Base-by-base conservation (phyloP, 2,888 invertebrate species). In the Andrena praecox region DNA sequence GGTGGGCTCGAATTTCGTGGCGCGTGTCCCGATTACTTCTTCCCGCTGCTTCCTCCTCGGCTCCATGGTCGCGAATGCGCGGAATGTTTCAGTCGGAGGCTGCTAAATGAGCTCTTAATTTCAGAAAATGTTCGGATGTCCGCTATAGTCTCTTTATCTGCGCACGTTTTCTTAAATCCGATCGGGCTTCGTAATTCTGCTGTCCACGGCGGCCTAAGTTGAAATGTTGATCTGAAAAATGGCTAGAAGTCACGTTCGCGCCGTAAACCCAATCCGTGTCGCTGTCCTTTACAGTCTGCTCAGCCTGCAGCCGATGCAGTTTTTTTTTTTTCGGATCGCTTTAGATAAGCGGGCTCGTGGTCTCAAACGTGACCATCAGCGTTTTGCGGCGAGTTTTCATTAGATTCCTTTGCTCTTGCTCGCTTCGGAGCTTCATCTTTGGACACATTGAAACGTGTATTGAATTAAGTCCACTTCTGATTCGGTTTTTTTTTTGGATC, bases 291-390 rank as follows among this genome's bases (percentile, higher is more conserved):
- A 64, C 63, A 67, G 73, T 62, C 52, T 35, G 76, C 59, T 42
- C 33, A n/a, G 27, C 33, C 10, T 52, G 77, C 77, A 59, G 50
- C 35, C 66, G 64, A 59, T 77, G 77, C 77, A 77, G 31, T 72
- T 33, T 64, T 69, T 72, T 67, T 72, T 33, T 64, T 69, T 72
- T 67, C 67, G 54, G 67, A 42, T 52, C 60, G 66, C 52, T 67
- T 66, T 73, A 60, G 77, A 77, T 67, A 77, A 77, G 67, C 66
- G 72, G 77, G 50, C 52, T 64, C 70, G 76, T 66, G 77, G 77
- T 73, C 67, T 60, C 73, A 66, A 67, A 73, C 73, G 67, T 77
- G 77, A 77, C 67, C 64, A 72, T 72, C 77, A 59, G 20, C 64
- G 71, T 59, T 73, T 42, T 24, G 77, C 52, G 64, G 64, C 16